Base-by-base conservation (phyloP, 2,888 invertebrate species). In the Notodonta ziczac region DNA sequence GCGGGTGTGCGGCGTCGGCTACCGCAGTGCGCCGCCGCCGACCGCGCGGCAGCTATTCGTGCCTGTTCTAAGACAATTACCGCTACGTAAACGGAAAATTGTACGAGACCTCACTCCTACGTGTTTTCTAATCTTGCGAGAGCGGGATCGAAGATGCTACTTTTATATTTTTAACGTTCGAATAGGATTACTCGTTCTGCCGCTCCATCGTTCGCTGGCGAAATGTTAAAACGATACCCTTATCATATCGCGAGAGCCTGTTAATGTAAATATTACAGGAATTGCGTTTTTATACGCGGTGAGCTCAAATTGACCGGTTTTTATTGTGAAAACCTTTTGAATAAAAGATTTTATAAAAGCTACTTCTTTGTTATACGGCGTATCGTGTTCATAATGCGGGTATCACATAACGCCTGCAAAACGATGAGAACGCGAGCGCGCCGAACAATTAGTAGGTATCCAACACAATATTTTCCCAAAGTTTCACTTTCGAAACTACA, bases 51-150 rank as follows among this genome's bases (percentile, higher is more conserved):
- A 84, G 78, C 82, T 86, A 81, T 81, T 81, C 81, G 78, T 89
- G 88, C 87, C 88, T 88, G 85, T 84, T 87, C 85, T 88, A 84
- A 90, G 89, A 91, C 90, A 92, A 92, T 91, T 91, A 91, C 91
- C 85, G 86, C 89, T 85, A 88, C 88, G 89, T 89, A 90, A 91
- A 89, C 91, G 89, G 90, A 91, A 91, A 91, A 91, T 87, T 86
- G 89, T 87, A 88, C 86, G 79, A 84, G 84, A 89, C 83, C 86
- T 87, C 83, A 87, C 81, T 81, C 81, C 86, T 86, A 89, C 88
- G 87, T 90, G 89, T 89, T 91, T 88, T 89, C 90, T 90, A 89
- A 91, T 91, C 89, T 90, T 85, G 78, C 69, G 67, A 76, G 80
- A 85, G 79, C 77, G 63, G 56, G 76, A 76, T 80, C 81, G 83